These are phyloP conservation scores for Nomada fabriciana DNA, from an alignment of 2,888 invertebrate species.

Conservation along the genomic window DNA sequence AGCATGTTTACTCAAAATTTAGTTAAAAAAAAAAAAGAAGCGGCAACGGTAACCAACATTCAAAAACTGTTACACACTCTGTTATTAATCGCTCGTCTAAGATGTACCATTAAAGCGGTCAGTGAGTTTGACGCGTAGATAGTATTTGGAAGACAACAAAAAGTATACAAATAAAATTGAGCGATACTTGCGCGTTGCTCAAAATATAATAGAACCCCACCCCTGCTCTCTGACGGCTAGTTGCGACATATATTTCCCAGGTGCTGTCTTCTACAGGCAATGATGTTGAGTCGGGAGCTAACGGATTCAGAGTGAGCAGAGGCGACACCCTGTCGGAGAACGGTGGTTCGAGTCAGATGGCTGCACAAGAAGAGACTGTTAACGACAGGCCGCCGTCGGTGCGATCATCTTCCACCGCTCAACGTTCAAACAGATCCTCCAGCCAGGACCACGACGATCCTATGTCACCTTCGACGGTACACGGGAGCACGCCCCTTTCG, in stretches of 20 bases:
- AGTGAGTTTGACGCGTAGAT: not conserved
- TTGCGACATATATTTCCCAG: conserved; percentile 85
- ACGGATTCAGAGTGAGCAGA: conserved; percentile 85
- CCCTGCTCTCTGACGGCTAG: conserved; percentile 85
- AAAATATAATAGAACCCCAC: conserved; percentile 83
- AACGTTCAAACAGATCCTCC: conserved; percentile 79
- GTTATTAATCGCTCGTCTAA: too few relatives aligned
- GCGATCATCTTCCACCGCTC: conserved; percentile 80
- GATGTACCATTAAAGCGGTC: not conserved
- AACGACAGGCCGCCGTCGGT: conserved; percentile 81
- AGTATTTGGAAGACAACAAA: not conserved
- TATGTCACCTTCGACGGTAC: conserved; percentile 86
- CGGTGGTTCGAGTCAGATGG: conserved; percentile 77
- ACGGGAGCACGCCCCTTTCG: conserved; percentile 94
- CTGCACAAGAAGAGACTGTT: conserved; percentile 76
- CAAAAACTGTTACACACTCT: too few relatives aligned
- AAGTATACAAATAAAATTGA: conserved; percentile 7
- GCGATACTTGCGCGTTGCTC: conserved; percentile 79
- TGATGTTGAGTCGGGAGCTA: conserved; percentile 85
- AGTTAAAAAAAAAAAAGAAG: too few relatives aligned
- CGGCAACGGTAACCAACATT: too few relatives aligned
- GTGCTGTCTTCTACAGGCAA: conserved; percentile 86
- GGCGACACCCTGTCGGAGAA: conserved; percentile 80
- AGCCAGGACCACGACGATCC: conserved; percentile 81
- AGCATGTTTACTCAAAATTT: not conserved